Evolutionary conservation across 2,797 vertebrate species (phyloP), one percentile per base, ranked within the genome.

Genomic region (Botia almorhae): DNA sequence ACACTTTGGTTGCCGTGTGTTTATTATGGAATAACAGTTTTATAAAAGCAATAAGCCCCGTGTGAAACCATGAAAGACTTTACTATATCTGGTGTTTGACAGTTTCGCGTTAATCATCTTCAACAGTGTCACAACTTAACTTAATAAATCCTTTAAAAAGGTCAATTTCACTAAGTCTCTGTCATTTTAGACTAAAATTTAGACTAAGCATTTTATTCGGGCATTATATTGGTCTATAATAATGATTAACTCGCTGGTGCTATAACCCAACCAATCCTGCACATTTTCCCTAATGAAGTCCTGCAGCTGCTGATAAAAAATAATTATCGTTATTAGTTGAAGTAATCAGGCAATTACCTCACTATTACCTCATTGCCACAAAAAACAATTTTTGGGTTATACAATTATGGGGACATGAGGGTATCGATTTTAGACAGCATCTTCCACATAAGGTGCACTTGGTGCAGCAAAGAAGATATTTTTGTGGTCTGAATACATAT

Each of bases 321-420:
- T 76, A 83, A 68, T 74, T 82, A 63, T 74, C 67, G 68, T 80
- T 80, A 84, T 82, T 86, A 80, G 23, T 56, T 39, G n/a, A 67
- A 83, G n/a, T n/a, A 71, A 72, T 70, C 67, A 65, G 82, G 71
- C 67, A 84, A 80, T 88, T 87, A 76, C 29, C 63, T 80, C 74
- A 80, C 60, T 63, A 80, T 84, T 82, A 84, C 79, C 64, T 76
- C 73, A 83, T 68, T 74, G 48, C 53, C 65, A 78, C 78, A 63
- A 81, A 67, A 19, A 36, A 75, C 68, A 83, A 61, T 83, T 76
- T 56, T 76, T 65, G 72, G 71, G 11, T 39, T 51, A 43, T 11
- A 23, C 68, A 43, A 75, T 71, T 48, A 58, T 29, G 29, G 60
- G 46, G 64, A 58, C 29, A 76, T 11, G 39, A 68, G 56, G 55